phyloP scores from a whole-genome alignment of 2,797 vertebrate species.

The Amblyopsis hoosieri region DNA sequence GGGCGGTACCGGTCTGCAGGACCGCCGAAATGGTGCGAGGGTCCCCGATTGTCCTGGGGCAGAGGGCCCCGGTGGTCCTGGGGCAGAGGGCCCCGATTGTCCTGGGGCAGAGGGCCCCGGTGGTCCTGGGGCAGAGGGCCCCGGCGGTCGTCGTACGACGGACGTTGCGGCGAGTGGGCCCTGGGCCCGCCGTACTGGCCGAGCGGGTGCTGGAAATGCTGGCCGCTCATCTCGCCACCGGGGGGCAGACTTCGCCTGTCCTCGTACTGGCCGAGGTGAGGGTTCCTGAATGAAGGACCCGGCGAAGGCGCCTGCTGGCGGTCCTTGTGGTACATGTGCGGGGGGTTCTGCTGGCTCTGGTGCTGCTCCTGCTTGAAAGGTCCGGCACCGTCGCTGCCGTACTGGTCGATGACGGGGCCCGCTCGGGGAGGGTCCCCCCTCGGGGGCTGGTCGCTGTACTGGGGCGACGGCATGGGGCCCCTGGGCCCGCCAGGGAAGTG shows the following conservation, averaged over 20 bases:
- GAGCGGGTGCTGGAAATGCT: conserved; percentile 72
- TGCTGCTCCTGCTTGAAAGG: conserved; percentile 76
- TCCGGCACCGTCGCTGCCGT: conserved; percentile 68
- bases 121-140: conserved; percentile 67
- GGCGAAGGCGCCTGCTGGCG: conserved; percentile 62
- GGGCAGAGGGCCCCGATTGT: conserved; percentile 51
- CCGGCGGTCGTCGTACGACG: conserved; percentile 84
- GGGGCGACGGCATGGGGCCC: conserved; percentile 77
- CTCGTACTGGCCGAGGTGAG: conserved; percentile 83
- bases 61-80: conserved; percentile 67
- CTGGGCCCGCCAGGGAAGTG: conserved; percentile 81
- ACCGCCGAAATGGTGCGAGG: conserved; percentile 75
- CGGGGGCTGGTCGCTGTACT: conserved; percentile 77
- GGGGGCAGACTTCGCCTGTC: conserved; percentile 79
- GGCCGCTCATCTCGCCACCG: conserved; percentile 71
- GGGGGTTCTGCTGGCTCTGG: conserved; percentile 56
- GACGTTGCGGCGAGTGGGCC: conserved; percentile 69
- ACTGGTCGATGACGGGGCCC: conserved; percentile 76
- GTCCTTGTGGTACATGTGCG: conserved; percentile 66
- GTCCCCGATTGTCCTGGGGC: conserved; percentile 40
- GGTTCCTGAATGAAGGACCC: conserved; percentile 69
- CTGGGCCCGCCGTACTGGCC: conserved; percentile 72
- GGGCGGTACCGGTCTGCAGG: conserved; percentile 81
- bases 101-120: conserved; percentile 42
- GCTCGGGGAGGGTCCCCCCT: conserved; percentile 75